A percentile compares a stretch with the other conserved stretches of the same genome.
These are phyloP conservation scores for Diabrotica balteata DNA, from an alignment of 2,888 invertebrate species.

Conservation along the genomic window DNA sequence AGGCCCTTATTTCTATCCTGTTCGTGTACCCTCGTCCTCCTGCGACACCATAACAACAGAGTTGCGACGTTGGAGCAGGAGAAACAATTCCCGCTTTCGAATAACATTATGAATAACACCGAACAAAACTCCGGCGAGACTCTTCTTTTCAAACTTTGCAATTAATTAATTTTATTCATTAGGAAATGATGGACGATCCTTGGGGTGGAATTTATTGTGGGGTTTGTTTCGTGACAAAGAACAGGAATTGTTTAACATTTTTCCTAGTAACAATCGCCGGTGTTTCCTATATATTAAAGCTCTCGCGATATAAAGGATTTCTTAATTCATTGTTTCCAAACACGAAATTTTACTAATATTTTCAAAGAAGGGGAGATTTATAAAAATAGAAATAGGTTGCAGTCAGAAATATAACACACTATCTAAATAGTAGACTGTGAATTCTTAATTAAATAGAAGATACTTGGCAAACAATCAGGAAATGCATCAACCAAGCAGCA, in stretches of 20 bases:
- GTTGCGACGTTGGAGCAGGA: constrained; percentile 7
- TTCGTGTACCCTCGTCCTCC: constrained; percentile 18
- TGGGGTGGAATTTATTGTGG: background rate
- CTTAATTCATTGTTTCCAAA: no score
- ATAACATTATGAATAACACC: constrained; percentile 35
- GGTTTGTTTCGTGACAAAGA: constrained; percentile 4
- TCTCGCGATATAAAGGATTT: no score
- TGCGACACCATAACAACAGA: constrained; percentile 25
- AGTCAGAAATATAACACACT: no score
- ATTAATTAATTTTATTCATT: constrained; percentile 32
- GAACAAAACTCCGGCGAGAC: constrained; percentile 24
- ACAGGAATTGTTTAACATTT: background rate
- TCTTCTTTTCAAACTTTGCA: constrained; percentile 21
- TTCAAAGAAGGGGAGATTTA: no score
- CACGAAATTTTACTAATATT: no score
- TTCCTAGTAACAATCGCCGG: background rate
- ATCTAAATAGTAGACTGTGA: no score
- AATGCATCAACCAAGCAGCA: no score
- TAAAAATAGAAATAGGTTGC: no score
- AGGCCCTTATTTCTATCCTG: constrained; percentile 16
- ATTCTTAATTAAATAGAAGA: no score
- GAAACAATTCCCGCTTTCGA: constrained; percentile 40
- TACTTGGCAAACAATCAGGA: no score
- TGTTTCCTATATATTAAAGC: no score
- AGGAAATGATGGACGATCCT: constrained; percentile 19